Evolutionary conservation across 1,140 invertebrate genomes (phyloP), one percentile per base, ranked within the genome.

Genomic region (Drosophila navojoa): DNA sequence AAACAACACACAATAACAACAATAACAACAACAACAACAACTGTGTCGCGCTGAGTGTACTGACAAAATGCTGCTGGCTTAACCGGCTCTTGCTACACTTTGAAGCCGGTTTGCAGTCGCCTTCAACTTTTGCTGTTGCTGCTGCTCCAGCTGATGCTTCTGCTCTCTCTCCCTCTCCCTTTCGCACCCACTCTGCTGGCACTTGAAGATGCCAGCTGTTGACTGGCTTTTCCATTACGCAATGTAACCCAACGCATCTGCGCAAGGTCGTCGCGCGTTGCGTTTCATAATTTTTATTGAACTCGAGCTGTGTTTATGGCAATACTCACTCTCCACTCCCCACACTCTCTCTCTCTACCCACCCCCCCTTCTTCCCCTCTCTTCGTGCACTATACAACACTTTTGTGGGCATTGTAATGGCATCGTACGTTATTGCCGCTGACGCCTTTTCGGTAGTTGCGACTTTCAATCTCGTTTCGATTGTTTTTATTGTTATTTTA

Each of bases 401-500:
- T 52, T 55, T 54, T 60, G 47, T 63, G 54, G 25, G 19, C 54
- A 27, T 42, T 35, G 38, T 66, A 32, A 64, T 54, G 55, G 19
- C 32, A 66, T 42, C 38, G 49, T 29, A 50, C 60, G 60, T 62
- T 63, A 75, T 63, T 10, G 35, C 35, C 62, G 47, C 70, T 71
- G 59, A 73, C 73, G 49, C 62, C 42, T 45, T 45, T 29, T 81
- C 40, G 71, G 53, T 79, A 54, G 63, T 66, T 76, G 67, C 67
- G 77, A 79, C 82, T 86, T 86, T 86, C 82, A 82, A 82, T 86
- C 87, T 86, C 84, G 69, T 73, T 82, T 87, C 64, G 73, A 79
- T 73, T 76, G 87, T 87, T 86, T 81, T 86, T 79, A 82, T 87
- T 82, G 82, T 82, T 71, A 81, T 81, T 81, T 86, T 85, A 81